Evolutionary conservation across 2,888 invertebrate genomes (phyloP).

Genomic region (Bellardia pandia): DNA sequence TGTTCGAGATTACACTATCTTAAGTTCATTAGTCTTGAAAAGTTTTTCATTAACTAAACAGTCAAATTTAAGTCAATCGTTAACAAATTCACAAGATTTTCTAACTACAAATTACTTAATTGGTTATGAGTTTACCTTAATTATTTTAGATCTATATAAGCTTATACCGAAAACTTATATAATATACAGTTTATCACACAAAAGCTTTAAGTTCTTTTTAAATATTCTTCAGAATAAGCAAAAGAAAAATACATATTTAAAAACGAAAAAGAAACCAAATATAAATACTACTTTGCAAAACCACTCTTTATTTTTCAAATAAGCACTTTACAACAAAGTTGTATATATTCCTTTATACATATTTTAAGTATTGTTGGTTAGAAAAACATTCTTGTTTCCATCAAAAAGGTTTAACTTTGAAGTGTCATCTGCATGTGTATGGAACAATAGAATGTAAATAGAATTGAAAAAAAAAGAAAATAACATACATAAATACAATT

Average conservation of each 20-base stretch:
- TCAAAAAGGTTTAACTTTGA: conserved; percentile 74
- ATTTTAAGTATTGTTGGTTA: conserved; percentile 50
- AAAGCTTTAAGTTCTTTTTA: not conserved
- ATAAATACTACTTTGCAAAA: conserved; percentile 47
- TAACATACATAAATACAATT: conserved; percentile 40
- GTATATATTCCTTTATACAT: conserved; percentile 61
- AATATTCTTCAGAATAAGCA: not conserved
- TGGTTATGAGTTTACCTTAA: too few species aligned
- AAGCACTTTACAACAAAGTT: conserved; percentile 69
- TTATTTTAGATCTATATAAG: too few species aligned
- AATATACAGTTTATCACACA: not conserved
- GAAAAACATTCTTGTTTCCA: conserved; percentile 53
- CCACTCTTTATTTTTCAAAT: conserved; percentile 60
- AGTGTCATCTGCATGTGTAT: conserved; percentile 72
- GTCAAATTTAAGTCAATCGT: too few species aligned
- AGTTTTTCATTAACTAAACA: too few species aligned
- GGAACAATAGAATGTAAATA: conserved; percentile 64
- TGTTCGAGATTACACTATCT: too few species aligned
- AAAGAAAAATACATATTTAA: not conserved
- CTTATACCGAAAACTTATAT: not conserved
- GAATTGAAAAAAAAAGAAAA: conserved; percentile 34
- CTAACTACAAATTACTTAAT: too few species aligned
- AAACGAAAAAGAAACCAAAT: conserved; percentile 23
- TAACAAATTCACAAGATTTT: too few species aligned
- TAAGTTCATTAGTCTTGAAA: too few species aligned